Conservation (phyloP, 1,140 invertebrate species). For the Caerostris extrusa region DNA sequence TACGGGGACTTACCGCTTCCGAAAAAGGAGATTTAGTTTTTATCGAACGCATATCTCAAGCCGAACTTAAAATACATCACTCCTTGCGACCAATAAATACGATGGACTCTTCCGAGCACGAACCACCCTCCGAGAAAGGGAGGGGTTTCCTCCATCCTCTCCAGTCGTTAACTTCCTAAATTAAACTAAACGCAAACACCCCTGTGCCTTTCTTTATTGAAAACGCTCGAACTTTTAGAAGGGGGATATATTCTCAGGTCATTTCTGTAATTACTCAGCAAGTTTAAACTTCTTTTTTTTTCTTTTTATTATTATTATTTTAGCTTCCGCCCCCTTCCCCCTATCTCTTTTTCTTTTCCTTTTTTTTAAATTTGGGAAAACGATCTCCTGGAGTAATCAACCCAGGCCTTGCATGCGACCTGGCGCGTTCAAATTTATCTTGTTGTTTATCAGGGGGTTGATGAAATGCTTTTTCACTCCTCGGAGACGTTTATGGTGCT, state of each 20-base stretch:
- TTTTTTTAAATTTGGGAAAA: background rate
- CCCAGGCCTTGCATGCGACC: conserved; percentile 22
- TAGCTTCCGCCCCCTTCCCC: background rate
- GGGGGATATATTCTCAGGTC: conserved; percentile 45
- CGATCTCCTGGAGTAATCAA: conserved; percentile 31
- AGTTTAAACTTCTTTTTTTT: conserved; percentile 48
- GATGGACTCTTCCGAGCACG: background rate
- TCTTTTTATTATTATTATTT: background rate
- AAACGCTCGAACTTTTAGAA: conserved; percentile 47
- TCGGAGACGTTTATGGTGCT: conserved; percentile 47
- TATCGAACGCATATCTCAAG: conserved; percentile 30
- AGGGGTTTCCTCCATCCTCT: background rate
- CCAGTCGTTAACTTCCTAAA: conserved; percentile 51
- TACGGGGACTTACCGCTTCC: background rate
- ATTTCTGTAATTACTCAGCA: conserved; percentile 57
- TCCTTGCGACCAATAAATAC: conserved; percentile 33
- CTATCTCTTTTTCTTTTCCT: background rate
- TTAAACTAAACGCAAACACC: conserved; percentile 46
- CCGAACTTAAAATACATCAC: conserved; percentile 21
- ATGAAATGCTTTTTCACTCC: conserved; percentile 55
- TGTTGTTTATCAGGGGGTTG: conserved; percentile 59
- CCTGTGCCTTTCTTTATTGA: conserved; percentile 41
- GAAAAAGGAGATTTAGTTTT: background rate
- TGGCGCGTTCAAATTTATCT: conserved; percentile 67
- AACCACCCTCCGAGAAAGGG: background rate